Percentiles rank a stretch among this genome's conserved stretches.
phyloP scores from a whole-genome alignment of 2,888 invertebrate genomes.

The Leptinotarsa rubiginosa region DNA sequence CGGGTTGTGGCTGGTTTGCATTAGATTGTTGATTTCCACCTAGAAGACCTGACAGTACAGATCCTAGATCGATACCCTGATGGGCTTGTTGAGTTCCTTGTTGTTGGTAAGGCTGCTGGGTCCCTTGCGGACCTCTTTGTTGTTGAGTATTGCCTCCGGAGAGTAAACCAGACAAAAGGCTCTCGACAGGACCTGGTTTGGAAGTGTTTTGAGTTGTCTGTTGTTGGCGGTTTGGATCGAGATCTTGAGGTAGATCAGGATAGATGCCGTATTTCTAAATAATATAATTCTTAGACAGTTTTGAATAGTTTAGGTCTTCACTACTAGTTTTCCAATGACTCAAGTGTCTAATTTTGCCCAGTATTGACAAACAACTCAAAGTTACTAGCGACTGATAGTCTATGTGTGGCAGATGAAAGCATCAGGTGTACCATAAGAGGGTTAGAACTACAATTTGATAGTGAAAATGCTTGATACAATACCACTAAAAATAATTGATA shows the following conservation, averaged over 20 bases:
- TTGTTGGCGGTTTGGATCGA: conserved; percentile 36
- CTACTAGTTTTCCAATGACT: conserved; percentile 14
- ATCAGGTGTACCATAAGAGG: too few relatives aligned
- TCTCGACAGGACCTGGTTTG: conserved; percentile 41
- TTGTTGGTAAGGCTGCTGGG: conserved; percentile 26
- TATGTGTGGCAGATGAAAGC: too few relatives aligned
- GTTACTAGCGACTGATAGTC: not conserved
- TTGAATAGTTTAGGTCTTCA: not conserved
- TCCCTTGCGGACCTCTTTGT: conserved; percentile 25
- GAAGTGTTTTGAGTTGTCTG: conserved; percentile 29
- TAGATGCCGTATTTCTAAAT: conserved; percentile 53
- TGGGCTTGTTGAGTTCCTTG: conserved; percentile 36
- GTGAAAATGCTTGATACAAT: too few relatives aligned
- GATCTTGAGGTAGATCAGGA: conserved; percentile 52
- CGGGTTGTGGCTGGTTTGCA: conserved; percentile 3
- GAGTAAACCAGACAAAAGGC: conserved; percentile 44
- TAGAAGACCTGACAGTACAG: conserved; percentile 38
- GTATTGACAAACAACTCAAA: not conserved
- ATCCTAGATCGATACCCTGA: conserved; percentile 33
- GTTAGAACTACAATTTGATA: too few relatives aligned
- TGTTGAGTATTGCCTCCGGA: conserved; percentile 38
- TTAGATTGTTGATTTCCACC: conserved; percentile 30
- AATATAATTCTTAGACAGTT: conserved; percentile 27
- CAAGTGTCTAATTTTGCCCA: conserved; percentile 29
- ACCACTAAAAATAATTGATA: too few relatives aligned